These are phyloP conservation scores for Muscina levida DNA, from an alignment of 2,888 invertebrate genomes.

Conservation along the genomic window DNA sequence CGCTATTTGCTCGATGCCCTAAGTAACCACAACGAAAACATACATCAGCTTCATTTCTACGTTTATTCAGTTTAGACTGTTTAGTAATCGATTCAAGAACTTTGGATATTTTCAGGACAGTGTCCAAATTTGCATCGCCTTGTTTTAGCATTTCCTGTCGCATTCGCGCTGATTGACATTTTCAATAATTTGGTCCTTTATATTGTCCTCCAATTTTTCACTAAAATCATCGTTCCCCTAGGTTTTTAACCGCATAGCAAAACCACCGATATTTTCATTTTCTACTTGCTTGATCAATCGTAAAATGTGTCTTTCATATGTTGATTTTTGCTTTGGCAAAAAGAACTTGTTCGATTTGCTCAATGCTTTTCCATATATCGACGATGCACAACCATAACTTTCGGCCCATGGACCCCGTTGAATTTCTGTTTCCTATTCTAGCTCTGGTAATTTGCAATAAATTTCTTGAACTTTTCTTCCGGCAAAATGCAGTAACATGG, in stretches of 20 bases:
- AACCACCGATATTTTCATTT: too few species aligned
- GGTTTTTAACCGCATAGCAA: neutral
- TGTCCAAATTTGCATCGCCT: too few species aligned
- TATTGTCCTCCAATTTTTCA: neutral
- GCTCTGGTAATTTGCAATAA: too few species aligned
- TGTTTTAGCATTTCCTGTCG: neutral
- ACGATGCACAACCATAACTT: too few species aligned
- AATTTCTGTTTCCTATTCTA: too few species aligned
- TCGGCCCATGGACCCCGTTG: too few species aligned
- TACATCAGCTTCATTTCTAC: neutral
- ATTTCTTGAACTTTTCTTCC: too few species aligned
- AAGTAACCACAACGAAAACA: neutral
- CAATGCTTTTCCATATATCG: too few species aligned
- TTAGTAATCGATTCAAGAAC: neutral
- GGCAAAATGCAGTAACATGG: too few species aligned
- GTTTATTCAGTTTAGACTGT: neutral
- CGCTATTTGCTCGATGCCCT: constrained; percentile 1
- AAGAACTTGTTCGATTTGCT: neutral
- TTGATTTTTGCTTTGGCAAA: neutral
- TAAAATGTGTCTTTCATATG: neutral
- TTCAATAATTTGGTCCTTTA: neutral
- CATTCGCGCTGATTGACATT: neutral
- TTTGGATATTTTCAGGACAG: too few species aligned
- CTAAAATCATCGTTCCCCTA: neutral
- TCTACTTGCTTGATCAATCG: constrained; percentile 1